Evolutionary conservation across 2,888 invertebrate species (phyloP).

Genomic region (Steinernema hermaphroditum): DNA sequence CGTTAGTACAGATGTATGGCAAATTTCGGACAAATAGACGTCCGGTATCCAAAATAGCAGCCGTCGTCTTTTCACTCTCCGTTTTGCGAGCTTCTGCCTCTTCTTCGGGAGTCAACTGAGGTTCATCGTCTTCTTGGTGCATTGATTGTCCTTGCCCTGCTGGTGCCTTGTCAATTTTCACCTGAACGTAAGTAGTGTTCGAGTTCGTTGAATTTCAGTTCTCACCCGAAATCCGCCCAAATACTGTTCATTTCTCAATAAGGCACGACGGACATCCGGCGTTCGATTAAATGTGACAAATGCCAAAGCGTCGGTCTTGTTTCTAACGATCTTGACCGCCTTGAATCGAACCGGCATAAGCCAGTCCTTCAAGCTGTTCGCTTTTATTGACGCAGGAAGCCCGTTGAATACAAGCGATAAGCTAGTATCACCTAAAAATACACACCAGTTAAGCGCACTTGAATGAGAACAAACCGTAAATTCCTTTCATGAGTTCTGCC

Average conservation of each 20-base stretch:
- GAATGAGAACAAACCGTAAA: conserved; percentile 48
- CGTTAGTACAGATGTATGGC: conserved; percentile 82
- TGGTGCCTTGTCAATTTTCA: conserved; percentile 38
- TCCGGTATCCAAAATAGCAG: conserved; percentile 74
- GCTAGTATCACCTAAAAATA: conserved; percentile 55
- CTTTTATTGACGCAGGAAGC: conserved; percentile 55
- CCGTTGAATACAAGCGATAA: conserved; percentile 58
- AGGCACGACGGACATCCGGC: conserved; percentile 54
- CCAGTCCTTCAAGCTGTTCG: conserved; percentile 62
- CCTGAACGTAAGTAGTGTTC: conserved; percentile 30
- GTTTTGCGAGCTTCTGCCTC: conserved; percentile 27
- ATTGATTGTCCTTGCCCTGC: not conserved
- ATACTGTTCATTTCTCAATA: conserved; percentile 53
- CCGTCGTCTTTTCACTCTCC: conserved; percentile 41
- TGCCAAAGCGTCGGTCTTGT: conserved; percentile 45
- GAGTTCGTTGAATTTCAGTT: not conserved
- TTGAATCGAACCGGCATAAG: conserved; percentile 61
- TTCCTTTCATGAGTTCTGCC: conserved; percentile 48
- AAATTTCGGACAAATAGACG: conserved; percentile 89
- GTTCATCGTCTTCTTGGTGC: conserved; percentile 15
- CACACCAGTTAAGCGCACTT: too few relatives aligned
- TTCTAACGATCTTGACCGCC: conserved; percentile 43
- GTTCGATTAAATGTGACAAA: conserved; percentile 58
- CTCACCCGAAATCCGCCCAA: conserved; percentile 60
- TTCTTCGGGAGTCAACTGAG: conserved; percentile 32